Conservation (phyloP, 2,113 vertebrate species). For the Lepisosteus osseus region DNA sequence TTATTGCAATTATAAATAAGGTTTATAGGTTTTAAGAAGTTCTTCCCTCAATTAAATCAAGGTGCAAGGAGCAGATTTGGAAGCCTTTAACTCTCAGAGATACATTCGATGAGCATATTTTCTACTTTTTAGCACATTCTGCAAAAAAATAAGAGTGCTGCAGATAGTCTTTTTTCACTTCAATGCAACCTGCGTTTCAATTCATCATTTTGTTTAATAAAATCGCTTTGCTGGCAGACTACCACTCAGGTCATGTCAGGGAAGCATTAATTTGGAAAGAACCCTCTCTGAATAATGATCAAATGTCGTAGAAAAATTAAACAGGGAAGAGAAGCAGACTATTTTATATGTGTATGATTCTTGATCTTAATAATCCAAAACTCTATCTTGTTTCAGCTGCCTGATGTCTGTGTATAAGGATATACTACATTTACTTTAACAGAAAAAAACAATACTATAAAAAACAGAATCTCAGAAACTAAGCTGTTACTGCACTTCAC, state of each 20-base stretch:
- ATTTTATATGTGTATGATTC: background rate
- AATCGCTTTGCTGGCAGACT: background rate
- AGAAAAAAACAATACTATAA: too few species aligned
- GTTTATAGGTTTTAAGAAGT: background rate
- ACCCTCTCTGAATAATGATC: background rate
- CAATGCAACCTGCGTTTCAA: background rate
- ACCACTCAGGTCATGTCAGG: background rate
- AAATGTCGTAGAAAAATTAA: background rate
- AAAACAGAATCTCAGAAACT: too few species aligned
- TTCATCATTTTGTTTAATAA: background rate
- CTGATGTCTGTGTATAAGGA: too few species aligned
- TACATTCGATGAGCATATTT: background rate
- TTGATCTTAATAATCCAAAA: too few species aligned
- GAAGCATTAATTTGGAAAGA: background rate
- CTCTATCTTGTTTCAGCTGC: too few species aligned
- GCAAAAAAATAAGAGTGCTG: background rate
- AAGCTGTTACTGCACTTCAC: too few species aligned
- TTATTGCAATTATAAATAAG: slow-evolving; percentile 11
- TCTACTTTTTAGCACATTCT: background rate
- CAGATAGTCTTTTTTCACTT: background rate
- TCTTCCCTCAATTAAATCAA: background rate
- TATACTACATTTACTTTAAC: too few species aligned
- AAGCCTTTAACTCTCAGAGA: background rate
- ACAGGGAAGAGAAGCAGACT: background rate
- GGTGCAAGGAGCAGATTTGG: background rate